phyloP scores from a whole-genome alignment of 1,140 invertebrate species.

The Littorina saxatilis region DNA sequence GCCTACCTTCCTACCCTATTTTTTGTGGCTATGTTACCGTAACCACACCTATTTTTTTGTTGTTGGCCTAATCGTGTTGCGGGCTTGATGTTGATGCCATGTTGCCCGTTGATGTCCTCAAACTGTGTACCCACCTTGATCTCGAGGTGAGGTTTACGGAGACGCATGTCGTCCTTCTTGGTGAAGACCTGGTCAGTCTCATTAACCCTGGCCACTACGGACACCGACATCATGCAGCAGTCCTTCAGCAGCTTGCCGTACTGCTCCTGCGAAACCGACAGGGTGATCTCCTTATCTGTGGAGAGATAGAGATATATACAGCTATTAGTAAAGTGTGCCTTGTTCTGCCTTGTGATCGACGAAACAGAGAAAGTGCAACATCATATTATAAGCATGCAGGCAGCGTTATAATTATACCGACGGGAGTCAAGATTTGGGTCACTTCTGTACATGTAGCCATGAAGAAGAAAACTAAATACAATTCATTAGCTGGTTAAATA shows the following conservation, averaged over 20 bases:
- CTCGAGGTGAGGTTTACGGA: conserved; percentile 92
- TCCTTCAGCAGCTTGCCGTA: conserved; percentile 87
- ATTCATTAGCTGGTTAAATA: too few species aligned
- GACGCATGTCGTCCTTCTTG: too few species aligned
- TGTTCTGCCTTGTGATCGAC: background rate
- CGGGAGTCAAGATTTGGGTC: too few species aligned
- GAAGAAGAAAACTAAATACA: too few species aligned
- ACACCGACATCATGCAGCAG: conserved; percentile 89
- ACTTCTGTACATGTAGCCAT: too few species aligned
- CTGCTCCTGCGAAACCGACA: conserved; percentile 81
- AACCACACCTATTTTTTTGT: too few species aligned
- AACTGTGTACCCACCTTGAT: conserved; percentile 79
- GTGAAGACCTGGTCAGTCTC: conserved; percentile 89
- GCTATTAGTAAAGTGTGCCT: background rate
- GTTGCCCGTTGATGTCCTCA: too few species aligned
- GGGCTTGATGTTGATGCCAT: too few species aligned
- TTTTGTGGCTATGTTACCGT: too few species aligned
- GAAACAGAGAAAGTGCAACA: background rate
- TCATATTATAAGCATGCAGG: background rate
- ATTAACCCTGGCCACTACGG: conserved; percentile 86
- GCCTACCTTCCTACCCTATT: too few species aligned
- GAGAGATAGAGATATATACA: background rate
- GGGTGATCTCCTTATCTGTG: background rate
- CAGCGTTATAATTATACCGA: too few species aligned
- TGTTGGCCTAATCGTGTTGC: too few species aligned